Evolutionary conservation across 35 echinoderm and acorn worm species (phyloP), one percentile per base, ranked within the genome.

Genomic region (Ophiothrix spiculata): DNA sequence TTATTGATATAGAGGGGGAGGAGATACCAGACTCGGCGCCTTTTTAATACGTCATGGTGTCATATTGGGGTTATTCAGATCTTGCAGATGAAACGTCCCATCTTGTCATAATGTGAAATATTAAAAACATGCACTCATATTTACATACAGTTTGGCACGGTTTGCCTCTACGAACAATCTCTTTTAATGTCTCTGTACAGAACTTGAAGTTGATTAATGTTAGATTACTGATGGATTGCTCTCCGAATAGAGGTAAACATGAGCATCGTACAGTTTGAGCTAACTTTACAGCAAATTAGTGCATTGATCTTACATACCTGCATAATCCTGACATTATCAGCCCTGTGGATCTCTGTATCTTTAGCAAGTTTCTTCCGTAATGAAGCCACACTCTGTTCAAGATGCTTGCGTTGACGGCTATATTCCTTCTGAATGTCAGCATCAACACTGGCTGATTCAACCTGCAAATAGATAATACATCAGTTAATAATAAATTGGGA

Each of bases 301-400:
- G n/a, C n/a, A n/a, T n/a, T n/a, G n/a, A 38, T 6, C 0, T 32
- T 19, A 12, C 77, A 39, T 80, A 98, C 95, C 95, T 98, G 95
- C 95, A 98, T 98, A 56, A 98, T 98, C 46, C 95, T 84, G 69
- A 98, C 95, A 75, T 98, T 98, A 83, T 99, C 96, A 89, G 96
- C 92, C 64, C 96, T 79, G 79, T 99, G 96, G 19, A 99, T 99
- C 80, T 99, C 96, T 37, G 96, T 99, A 64, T 99, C 96, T 81
- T 94, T 94, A 78, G 96, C 83, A 16, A 99, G 96, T 77, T 99
- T 99, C 92, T 99, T 99, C 35, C 96, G 42, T 0, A 99, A 92
- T 15, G 96, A 99, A 28, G 92, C 92, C 4, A 99, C 96, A 46
- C 96, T 99, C 87, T 99, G 96, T 80, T 99, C 96, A 0, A 99